phyloP scores from a whole-genome alignment of 2,888 invertebrate genomes.

The Polia nebulosa region DNA sequence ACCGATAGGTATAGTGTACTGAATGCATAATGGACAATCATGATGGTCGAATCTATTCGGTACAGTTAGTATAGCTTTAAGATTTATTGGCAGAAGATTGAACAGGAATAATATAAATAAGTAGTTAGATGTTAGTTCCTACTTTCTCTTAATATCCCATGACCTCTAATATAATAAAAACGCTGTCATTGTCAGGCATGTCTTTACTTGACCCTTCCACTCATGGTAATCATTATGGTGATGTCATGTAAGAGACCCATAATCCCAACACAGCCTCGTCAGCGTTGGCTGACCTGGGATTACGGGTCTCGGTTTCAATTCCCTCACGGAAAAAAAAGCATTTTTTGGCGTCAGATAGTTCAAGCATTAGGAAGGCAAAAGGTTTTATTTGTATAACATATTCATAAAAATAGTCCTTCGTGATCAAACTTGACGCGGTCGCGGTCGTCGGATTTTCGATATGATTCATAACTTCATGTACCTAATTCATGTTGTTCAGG shows the following conservation, averaged over 20 bases:
- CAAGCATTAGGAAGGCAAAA: constrained; percentile 27
- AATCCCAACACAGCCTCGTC: constrained; percentile 31
- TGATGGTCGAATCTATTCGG: background rate
- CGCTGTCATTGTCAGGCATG: background rate
- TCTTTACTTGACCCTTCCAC: constrained; percentile 20
- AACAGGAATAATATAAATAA: background rate
- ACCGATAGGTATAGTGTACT: constrained; percentile 25
- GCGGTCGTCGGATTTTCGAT: constrained; percentile 10
- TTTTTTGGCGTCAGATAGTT: constrained; percentile 18
- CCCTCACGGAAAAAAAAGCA: constrained; percentile 9
- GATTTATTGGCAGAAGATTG: constrained; percentile 7
- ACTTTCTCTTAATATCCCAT: background rate
- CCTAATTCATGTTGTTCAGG: background rate
- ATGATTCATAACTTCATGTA: background rate
- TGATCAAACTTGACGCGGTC: constrained; percentile 31
- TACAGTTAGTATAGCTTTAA: constrained; percentile 10
- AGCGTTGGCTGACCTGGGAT: constrained; percentile 29
- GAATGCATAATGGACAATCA: constrained; percentile 28
- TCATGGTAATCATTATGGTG: constrained; percentile 24
- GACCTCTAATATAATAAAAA: background rate
- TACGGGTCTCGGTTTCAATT: constrained; percentile 35
- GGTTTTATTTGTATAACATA: constrained; percentile 41
- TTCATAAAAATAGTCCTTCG: constrained; percentile 40
- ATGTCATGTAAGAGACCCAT: constrained; percentile 6
- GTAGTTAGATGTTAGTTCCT: background rate